Conservation (phyloP, 2,888 invertebrate genomes). For the Orthonevra nobilis region DNA sequence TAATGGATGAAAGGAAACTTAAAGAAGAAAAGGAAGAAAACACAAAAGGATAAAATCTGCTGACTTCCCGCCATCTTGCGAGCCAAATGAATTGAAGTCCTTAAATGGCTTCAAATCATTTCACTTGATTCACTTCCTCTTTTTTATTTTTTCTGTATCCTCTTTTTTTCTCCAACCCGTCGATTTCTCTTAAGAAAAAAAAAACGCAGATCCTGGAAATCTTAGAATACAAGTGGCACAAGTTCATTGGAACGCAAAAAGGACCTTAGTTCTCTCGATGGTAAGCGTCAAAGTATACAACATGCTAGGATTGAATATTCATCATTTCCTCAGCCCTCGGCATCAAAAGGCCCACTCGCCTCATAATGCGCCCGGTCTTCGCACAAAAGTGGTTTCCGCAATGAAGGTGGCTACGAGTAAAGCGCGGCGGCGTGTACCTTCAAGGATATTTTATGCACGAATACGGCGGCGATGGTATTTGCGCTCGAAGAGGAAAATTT, state of each 20-base stretch:
- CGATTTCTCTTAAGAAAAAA: conserved; percentile 1
- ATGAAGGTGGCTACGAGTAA: conserved; percentile 7
- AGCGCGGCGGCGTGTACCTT: not conserved
- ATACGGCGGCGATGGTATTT: conserved; percentile 22
- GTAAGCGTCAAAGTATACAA: conserved; percentile 33
- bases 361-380: conserved; percentile 29
- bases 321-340: conserved; percentile 55
- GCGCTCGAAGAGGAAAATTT: conserved; percentile 38
- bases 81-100: conserved; percentile 38
- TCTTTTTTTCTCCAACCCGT: not conserved
- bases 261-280: not conserved
- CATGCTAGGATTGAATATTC: conserved; percentile 62
- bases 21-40: conserved; percentile 19
- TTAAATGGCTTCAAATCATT: conserved; percentile 60
- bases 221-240: conserved; percentile 26
- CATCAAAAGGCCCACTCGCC: conserved; percentile 9
- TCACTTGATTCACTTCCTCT: conserved; percentile 57
- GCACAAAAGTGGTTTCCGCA: conserved; percentile 26
- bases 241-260: not conserved
- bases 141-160: not conserved
- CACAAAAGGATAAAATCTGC: conserved; percentile 29
- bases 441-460: not conserved
- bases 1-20: conserved; percentile 26
- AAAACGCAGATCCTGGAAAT: conserved; percentile 50
- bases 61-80: conserved; percentile 15